Percentiles rank a stretch among this genome's conserved stretches.
phyloP scores from a whole-genome alignment of 2,888 invertebrate species.

The Carterocephalus palaemon region DNA sequence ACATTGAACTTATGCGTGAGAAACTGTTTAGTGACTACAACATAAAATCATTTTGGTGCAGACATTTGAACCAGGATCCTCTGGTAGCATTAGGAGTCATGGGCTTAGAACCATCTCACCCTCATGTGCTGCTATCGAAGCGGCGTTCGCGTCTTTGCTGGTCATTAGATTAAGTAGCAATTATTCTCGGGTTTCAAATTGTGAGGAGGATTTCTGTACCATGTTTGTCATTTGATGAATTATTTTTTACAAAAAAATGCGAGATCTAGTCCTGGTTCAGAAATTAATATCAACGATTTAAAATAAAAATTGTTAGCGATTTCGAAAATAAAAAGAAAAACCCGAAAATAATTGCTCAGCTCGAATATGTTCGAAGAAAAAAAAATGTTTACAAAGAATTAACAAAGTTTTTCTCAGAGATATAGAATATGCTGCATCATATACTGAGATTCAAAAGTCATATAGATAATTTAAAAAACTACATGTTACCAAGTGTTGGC shows the following conservation, averaged over 20 bases:
- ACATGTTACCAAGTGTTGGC: too few species aligned
- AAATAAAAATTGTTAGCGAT: not conserved
- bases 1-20: too few species aligned
- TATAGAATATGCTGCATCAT: not conserved
- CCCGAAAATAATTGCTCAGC: not conserved
- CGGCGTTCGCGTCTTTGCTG: too few species aligned
- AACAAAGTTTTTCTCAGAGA: not conserved
- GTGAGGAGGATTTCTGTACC: conserved; percentile 3
- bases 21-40: too few species aligned
- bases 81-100: too few species aligned
- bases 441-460: not conserved
- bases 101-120: too few species aligned
- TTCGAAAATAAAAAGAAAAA: not conserved
- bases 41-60: not conserved
- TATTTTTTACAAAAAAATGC: not conserved
- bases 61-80: conserved; percentile 7
- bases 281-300: not conserved
- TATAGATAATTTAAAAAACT: too few species aligned
- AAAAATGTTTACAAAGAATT: not conserved
- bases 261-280: not conserved
- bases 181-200: not conserved
- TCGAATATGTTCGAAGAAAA: not conserved
- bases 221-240: not conserved
- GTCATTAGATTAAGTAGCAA: too few species aligned
- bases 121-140: too few species aligned